A percentile compares a stretch with the other conserved stretches of the same genome.
Evolutionary conservation across 2,113 vertebrate genomes (phyloP).

Genomic region (Platysteira castanea): DNA sequence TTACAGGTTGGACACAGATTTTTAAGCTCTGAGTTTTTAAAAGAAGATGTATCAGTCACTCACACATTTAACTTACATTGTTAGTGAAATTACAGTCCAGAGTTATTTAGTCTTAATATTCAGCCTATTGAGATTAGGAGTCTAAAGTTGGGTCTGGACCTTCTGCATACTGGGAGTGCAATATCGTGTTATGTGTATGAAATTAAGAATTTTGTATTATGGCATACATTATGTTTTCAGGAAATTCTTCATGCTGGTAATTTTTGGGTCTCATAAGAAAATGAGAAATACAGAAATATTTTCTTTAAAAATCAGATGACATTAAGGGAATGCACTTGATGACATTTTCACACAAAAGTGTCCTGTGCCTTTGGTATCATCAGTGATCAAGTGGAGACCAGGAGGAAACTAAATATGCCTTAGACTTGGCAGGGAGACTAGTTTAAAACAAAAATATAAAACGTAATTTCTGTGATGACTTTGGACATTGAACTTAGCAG

Average conservation of each 20-base stretch:
- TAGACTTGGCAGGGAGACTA: not conserved
- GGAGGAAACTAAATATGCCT: not conserved
- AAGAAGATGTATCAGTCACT: not conserved
- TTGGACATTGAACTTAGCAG: not conserved
- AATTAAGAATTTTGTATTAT: not conserved
- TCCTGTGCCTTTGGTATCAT: not conserved
- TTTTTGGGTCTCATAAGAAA: not conserved
- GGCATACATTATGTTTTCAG: not conserved
- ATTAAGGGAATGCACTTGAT: not conserved
- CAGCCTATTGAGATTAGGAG: not conserved
- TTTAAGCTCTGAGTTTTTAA: not conserved
- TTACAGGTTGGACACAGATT: not conserved
- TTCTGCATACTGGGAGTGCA: not conserved
- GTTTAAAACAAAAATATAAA: not conserved
- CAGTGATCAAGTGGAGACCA: not conserved
- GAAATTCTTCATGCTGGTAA: not conserved
- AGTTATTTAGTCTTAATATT: not conserved
- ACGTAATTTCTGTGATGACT: not conserved
- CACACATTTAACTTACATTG: not conserved
- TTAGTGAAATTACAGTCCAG: not conserved
- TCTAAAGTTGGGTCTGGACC: not conserved
- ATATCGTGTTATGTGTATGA: not conserved
- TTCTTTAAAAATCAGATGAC: not conserved
- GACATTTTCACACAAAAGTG: not conserved
- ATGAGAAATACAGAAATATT: not conserved